Conservation (phyloP, 2,797 vertebrate genomes). For the Champsocephalus gunnari region DNA sequence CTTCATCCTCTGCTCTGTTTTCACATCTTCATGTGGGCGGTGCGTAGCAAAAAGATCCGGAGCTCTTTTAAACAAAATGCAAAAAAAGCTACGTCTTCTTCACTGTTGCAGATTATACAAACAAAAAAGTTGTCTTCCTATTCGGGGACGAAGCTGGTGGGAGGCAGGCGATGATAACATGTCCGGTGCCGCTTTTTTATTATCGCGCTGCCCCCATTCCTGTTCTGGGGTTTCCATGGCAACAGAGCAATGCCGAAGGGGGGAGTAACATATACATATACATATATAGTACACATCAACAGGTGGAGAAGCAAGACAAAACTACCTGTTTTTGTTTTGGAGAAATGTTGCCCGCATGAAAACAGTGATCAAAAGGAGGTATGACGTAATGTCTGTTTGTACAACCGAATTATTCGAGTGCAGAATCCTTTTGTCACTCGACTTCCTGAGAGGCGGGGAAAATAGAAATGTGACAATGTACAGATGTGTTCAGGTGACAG, state of each 20-base stretch:
- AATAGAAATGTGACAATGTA: conserved; percentile 30
- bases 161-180: conserved; percentile 52
- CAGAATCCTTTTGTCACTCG: background rate
- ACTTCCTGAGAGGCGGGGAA: conserved; percentile 34
- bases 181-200: conserved; percentile 53
- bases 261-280: background rate
- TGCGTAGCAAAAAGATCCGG: conserved; percentile 24
- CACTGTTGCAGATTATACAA: conserved; percentile 1
- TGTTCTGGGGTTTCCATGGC: conserved; percentile 65
- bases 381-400: conserved; percentile 5
- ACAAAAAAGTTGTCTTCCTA: conserved; percentile 34
- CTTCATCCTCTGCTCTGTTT: conserved; percentile 30
- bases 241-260: conserved; percentile 56
- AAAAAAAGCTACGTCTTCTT: conserved; percentile 15
- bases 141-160: conserved; percentile 39
- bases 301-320: conserved; percentile 49
- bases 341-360: conserved; percentile 2
- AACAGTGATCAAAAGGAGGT: background rate
- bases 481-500: conserved; percentile 38
- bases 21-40: conserved; percentile 34
- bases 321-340: conserved; percentile 3
- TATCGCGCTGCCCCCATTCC: conserved; percentile 38
- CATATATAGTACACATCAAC: conserved; percentile 52
- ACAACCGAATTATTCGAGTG: background rate
- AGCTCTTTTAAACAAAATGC: conserved; percentile 30